These are phyloP conservation scores for Chloroceryle amazona DNA, from an alignment of 2,797 vertebrate genomes.

Conservation along the genomic window DNA sequence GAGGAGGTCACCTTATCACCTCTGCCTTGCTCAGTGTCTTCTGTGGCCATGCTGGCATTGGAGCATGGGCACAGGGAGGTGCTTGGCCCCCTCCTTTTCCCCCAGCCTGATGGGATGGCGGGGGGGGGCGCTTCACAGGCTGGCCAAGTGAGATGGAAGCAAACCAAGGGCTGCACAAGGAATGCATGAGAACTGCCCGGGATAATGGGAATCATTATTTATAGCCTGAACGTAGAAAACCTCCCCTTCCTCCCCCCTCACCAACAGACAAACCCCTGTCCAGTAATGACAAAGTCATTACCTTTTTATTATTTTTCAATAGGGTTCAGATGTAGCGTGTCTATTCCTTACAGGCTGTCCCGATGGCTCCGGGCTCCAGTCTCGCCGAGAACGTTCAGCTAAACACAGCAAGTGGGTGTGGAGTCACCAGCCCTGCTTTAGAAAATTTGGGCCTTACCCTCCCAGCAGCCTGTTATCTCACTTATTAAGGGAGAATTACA, in stretches of 20 bases:
- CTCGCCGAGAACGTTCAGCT: neutral
- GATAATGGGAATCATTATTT: constrained; percentile 83
- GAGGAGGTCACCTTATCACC: neutral
- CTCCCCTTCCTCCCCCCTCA: constrained; percentile 50
- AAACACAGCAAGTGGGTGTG: constrained; percentile 12
- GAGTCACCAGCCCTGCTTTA: constrained; percentile 44
- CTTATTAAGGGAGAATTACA: constrained; percentile 72
- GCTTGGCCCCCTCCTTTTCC: neutral
- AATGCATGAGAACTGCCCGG: constrained; percentile 23
- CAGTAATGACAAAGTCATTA: constrained; percentile 86
- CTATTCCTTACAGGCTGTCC: constrained; percentile 23
- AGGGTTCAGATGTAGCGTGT: constrained; percentile 75
- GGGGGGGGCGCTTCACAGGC: neutral
- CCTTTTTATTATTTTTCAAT: constrained; percentile 86
- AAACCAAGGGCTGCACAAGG: neutral
- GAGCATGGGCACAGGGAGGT: too few relatives aligned
- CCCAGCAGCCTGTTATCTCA: constrained; percentile 69
- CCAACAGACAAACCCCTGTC: constrained; percentile 80
- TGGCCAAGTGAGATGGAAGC: neutral
- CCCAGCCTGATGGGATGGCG: neutral
- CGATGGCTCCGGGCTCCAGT: neutral
- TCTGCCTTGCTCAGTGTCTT: neutral
- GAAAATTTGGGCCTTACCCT: constrained; percentile 69
- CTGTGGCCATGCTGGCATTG: neutral
- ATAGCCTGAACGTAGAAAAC: constrained; percentile 63